A percentile compares a stretch with the other conserved stretches of the same genome.
Evolutionary conservation across 2,888 invertebrate species (phyloP).

Genomic region (Malacosoma neustria): DNA sequence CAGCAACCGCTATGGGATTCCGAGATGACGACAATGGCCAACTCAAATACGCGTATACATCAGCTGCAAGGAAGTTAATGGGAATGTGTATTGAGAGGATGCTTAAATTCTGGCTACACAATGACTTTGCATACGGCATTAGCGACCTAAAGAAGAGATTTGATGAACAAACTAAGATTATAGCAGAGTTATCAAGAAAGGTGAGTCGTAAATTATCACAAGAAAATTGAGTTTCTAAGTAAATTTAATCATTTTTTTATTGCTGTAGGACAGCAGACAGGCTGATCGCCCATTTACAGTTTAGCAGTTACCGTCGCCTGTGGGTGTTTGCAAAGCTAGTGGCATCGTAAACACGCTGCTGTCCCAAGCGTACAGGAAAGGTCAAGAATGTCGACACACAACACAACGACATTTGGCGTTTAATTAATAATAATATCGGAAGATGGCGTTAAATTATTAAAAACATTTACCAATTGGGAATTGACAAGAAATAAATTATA

Average conservation of each 20-base stretch:
- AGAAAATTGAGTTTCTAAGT: background rate
- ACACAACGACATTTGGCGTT: too few relatives aligned
- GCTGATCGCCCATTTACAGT: background rate
- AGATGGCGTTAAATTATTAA: too few relatives aligned
- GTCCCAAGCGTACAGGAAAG: too few relatives aligned
- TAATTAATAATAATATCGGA: too few relatives aligned
- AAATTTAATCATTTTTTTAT: too few relatives aligned
- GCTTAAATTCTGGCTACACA: conserved; percentile 22
- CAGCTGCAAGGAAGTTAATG: conserved; percentile 18
- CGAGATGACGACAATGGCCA: conserved; percentile 17
- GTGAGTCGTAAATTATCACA: conserved; percentile 10
- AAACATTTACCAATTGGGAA: too few relatives aligned
- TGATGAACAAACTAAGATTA: conserved; percentile 17
- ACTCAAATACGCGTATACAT: conserved; percentile 17
- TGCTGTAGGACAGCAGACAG: too few relatives aligned
- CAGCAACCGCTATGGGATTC: conserved; percentile 14
- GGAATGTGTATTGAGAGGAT: conserved; percentile 19
- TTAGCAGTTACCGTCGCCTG: too few relatives aligned
- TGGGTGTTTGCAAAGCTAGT: too few relatives aligned
- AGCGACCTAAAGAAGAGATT: conserved; percentile 19
- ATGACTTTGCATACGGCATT: conserved; percentile 16
- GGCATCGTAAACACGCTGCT: too few relatives aligned
- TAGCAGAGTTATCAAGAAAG: conserved; percentile 20
- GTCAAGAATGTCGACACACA: too few relatives aligned
- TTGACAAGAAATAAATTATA: too few relatives aligned